phyloP scores from a whole-genome alignment of 2,888 invertebrate species.

The Sphaeridia pumilis region DNA sequence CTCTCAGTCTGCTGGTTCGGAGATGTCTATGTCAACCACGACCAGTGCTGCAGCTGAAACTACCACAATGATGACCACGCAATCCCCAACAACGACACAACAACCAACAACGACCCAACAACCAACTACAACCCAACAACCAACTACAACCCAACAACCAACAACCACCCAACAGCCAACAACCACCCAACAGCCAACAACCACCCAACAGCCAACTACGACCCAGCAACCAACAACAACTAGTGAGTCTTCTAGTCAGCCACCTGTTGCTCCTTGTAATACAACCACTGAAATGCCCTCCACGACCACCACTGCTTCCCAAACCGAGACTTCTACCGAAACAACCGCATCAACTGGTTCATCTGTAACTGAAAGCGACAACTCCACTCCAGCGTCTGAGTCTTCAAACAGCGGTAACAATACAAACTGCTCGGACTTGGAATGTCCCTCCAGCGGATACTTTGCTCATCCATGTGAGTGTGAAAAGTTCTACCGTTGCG shows the following conservation, averaged over 20 bases:
- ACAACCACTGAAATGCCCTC: slow-evolving; percentile 6
- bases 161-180: slow-evolving; percentile 1
- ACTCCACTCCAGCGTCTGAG: background rate
- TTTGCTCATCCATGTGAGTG: slow-evolving; percentile 29
- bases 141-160: background rate
- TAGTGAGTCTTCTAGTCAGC: background rate
- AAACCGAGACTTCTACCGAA: background rate
- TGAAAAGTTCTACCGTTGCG: slow-evolving; percentile 31
- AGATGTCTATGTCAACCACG: background rate
- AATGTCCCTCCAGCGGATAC: slow-evolving; percentile 22
- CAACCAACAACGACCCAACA: background rate
- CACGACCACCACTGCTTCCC: background rate
- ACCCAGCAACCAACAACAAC: no score
- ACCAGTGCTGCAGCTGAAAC: slow-evolving; percentile 9
- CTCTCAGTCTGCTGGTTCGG: background rate
- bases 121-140: background rate
- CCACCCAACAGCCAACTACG: slow-evolving; percentile 4
- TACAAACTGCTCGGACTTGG: slow-evolving; percentile 1
- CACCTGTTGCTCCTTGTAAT: slow-evolving; percentile 2
- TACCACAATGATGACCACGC: background rate
- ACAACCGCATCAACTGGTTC: slow-evolving; percentile 1
- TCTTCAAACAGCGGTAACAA: background rate
- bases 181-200: background rate
- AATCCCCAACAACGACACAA: background rate
- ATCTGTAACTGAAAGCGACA: background rate